These are phyloP conservation scores for Calidris pugnax DNA, from an alignment of 2,113 vertebrate species.

Conservation along the genomic window DNA sequence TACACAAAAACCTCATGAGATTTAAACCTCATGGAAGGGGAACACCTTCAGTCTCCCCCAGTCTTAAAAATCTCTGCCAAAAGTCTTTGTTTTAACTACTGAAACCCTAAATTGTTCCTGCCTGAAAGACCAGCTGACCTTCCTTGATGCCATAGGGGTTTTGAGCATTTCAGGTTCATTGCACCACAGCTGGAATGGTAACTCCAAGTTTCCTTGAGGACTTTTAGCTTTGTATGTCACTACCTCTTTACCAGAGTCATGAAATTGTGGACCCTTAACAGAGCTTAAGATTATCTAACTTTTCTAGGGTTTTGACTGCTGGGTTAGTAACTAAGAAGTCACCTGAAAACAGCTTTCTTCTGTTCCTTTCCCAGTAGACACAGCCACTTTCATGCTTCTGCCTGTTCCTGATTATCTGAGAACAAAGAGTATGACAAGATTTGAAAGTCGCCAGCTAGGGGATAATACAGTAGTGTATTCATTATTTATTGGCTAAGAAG, in stretches of 20 bases:
- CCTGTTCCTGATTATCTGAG: background rate
- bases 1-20: background rate
- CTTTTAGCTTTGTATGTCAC: background rate
- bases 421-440: conserved; percentile 6
- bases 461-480: background rate
- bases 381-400: background rate
- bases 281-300: background rate
- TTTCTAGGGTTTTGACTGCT: background rate
- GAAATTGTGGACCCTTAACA: background rate
- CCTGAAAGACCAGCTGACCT: background rate
- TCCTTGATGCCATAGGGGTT: background rate
- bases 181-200: background rate
- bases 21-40: background rate
- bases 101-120: background rate
- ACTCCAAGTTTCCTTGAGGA: background rate
- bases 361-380: background rate
- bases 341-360: background rate
- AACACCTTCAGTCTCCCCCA: background rate
- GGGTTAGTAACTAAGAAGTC: background rate
- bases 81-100: background rate
- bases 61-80: background rate
- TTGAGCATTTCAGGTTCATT: background rate
- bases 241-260: background rate
- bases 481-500: conserved; percentile 23
- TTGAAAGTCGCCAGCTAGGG: background rate